Base-by-base conservation (phyloP, 2,797 vertebrate species). In the Hydrocynus forskahlii region DNA sequence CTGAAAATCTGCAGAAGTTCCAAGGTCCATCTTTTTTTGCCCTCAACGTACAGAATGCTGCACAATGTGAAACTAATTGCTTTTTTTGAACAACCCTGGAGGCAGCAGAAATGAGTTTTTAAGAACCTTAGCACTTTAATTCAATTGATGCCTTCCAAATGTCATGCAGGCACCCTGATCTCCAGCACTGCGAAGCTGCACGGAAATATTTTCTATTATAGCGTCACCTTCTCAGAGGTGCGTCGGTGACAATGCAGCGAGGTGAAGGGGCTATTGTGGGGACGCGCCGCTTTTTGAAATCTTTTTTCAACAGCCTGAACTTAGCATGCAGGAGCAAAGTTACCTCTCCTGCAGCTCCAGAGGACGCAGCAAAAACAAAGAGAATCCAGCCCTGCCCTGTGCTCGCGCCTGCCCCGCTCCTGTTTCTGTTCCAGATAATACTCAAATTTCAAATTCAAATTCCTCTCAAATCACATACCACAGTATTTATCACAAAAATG, bases 131-230 rank as follows among this genome's bases (percentile, higher is more conserved):
- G 83, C 19, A 23, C 85, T 89, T 80, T 88, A 86, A 89, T 88
- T 90, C 72, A 74, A 90, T 90, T 89, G 85, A 83, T 87, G 88
- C 89, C 88, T 88, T 87, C 87, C 84, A 84, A 90, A 92, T 90
- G 89, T 92, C 91, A 90, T 7, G 66, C 70, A 64, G 86, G 55
- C 70, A 38, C 23, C 86, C 85, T 86, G 85, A 88, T 91, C 87
- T 89, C 90, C 84, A 86, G 81, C 81, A 86, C 88, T 84, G 83
- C 87, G 62, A 83, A 68, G 62, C 43, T 60, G 29, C 54, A 50
- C 59, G 38, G 76, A 84, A 91, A 89, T 84, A 68, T 80, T 90
- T 92, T 91, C 85, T 86, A 85, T 90, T 88, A 59, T n/a, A 62
- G 66, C 52, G 25, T 63, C 45, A 52, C 57, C 54, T 84, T 85